Evolutionary conservation across 2,888 invertebrate species (phyloP).

Genomic region (Axea sp.): DNA sequence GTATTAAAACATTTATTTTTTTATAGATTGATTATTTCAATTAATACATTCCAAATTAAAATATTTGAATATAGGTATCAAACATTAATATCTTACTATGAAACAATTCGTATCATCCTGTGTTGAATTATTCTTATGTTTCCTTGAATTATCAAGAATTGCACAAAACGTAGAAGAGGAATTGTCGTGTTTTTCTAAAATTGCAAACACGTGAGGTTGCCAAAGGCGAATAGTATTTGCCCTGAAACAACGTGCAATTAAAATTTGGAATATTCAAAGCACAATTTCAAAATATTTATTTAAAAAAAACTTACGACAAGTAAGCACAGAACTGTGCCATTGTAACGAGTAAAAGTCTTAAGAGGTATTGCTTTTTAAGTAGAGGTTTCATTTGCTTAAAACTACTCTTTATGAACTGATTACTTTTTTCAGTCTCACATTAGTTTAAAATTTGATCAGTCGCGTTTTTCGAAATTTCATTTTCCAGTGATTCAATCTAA

Average conservation of each 20-base stretch:
- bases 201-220: conserved; percentile 91
- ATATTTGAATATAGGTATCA: too few species aligned
- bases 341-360: conserved; percentile 83
- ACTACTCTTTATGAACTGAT: conserved; percentile 79
- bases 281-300: too few species aligned
- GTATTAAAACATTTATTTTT: too few species aligned
- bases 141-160: conserved; percentile 67
- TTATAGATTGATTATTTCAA: too few species aligned
- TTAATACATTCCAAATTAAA: too few species aligned
- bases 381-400: conserved; percentile 84
- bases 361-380: conserved; percentile 83
- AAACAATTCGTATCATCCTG: conserved; percentile 1
- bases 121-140: not conserved
- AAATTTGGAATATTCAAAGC: too few species aligned
- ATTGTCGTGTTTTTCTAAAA: conserved; percentile 57
- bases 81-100: conserved; percentile 21
- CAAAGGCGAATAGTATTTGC: conserved; percentile 91
- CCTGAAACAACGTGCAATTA: too few species aligned
- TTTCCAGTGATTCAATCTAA: conserved; percentile 76
- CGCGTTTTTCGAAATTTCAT: conserved; percentile 68
- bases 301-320: conserved; percentile 49
- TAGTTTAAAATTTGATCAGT: not conserved
- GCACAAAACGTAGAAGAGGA: conserved; percentile 70
- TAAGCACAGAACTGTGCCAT: conserved; percentile 81
- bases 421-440: conserved; percentile 75